A percentile compares a stretch with the other conserved stretches of the same genome.
Conservation (phyloP, 1,140 invertebrate genomes). For the Aphidius gifuensis region DNA sequence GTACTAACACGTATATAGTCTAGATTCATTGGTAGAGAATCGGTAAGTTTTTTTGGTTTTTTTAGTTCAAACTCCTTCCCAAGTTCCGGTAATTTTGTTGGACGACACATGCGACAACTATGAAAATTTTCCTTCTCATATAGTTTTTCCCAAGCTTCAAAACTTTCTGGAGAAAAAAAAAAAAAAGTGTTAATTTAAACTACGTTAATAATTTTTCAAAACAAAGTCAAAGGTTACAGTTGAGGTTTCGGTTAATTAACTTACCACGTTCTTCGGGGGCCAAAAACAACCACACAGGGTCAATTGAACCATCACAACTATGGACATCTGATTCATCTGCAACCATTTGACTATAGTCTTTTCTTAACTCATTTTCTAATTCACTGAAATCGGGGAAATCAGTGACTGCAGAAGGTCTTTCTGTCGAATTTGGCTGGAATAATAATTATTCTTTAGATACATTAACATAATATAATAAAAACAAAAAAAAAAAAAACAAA, state of each 20-base stretch:
- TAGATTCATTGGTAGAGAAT: no score
- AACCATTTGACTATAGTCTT: conserved; percentile 89
- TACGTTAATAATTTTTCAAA: no score
- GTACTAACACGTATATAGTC: no score
- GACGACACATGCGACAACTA: conserved; percentile 99
- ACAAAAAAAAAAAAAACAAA: no score
- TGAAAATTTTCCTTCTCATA: conserved; percentile 99
- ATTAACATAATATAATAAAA: no score
- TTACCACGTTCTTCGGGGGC: conserved; percentile 96
- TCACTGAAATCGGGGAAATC: conserved; percentile 95
- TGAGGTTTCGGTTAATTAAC: conserved; percentile 32
- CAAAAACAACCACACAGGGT: conserved; percentile 93
- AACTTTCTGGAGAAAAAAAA: conserved; percentile 67
- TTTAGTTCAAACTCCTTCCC: no score
- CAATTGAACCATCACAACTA: conserved; percentile 94
- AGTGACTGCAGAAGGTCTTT: conserved; percentile 88
- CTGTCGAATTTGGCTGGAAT: conserved; percentile 70
- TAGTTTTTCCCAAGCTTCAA: conserved; percentile 99
- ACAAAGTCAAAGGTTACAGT: neutral
- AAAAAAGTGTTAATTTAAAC: no score
- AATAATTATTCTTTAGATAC: no score
- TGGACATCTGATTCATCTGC: conserved; percentile 98
- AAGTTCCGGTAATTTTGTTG: conserved; percentile 95
- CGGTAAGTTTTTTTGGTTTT: no score
- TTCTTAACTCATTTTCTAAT: conserved; percentile 84